phyloP scores from a whole-genome alignment of 1,140 invertebrate genomes.

The Paralvinella palmiformis region DNA sequence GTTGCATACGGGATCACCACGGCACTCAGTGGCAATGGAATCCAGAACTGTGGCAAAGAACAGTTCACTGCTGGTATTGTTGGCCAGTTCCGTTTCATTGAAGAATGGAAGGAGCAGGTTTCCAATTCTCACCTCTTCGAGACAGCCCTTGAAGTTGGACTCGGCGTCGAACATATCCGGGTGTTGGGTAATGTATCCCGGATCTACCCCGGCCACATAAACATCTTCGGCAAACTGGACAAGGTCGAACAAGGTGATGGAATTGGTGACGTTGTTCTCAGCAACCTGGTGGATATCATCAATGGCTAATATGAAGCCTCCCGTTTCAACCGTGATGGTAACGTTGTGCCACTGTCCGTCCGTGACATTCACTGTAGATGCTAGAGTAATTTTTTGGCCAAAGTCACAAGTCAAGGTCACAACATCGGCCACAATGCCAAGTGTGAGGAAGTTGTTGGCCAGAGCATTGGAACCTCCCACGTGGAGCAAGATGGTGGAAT shows the following conservation, averaged over 20 bases:
- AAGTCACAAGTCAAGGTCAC: not conserved
- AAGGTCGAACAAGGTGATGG: no score
- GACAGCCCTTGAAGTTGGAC: constrained; percentile 71
- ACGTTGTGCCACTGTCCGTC: constrained; percentile 7
- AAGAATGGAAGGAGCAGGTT: constrained; percentile 83
- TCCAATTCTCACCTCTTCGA: constrained; percentile 82
- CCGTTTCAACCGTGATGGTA: not conserved
- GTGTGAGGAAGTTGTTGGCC: not conserved
- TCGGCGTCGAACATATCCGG: not conserved
- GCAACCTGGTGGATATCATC: not conserved
- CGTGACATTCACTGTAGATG: not conserved
- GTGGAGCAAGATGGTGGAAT: not conserved
- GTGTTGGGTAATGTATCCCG: no score
- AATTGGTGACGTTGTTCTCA: no score
- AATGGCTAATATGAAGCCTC: not conserved
- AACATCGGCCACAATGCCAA: not conserved
- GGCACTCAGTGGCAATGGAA: constrained; percentile 17
- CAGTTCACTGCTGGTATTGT: constrained; percentile 33
- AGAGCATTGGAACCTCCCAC: not conserved
- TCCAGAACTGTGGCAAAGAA: constrained; percentile 25
- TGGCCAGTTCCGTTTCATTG: constrained; percentile 46
- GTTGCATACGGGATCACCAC: constrained; percentile 19
- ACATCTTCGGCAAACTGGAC: no score
- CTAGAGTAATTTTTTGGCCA: not conserved
- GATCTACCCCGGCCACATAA: no score